phyloP scores from a whole-genome alignment of 1,140 invertebrate genomes.

The Megathymus violae region DNA sequence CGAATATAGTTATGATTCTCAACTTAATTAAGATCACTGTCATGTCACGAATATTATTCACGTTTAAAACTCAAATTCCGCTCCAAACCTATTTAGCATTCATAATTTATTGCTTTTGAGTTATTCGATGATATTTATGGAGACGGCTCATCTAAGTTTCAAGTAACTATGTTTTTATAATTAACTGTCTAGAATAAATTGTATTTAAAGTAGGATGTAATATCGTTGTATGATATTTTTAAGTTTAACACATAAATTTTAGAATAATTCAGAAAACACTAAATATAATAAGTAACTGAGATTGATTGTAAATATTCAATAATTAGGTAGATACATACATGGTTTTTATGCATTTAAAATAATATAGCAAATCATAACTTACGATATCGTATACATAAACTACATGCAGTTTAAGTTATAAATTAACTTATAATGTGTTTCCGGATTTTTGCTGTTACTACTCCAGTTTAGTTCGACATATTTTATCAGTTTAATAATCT shows the following conservation, averaged over 20 bases:
- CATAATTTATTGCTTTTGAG: conserved; percentile 21
- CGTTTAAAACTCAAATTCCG: conserved; percentile 10
- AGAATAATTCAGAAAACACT: too few species aligned
- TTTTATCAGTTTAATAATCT: conserved; percentile 11
- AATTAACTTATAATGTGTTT: too few species aligned
- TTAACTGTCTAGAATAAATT: conserved; percentile 5
- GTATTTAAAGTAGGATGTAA: too few species aligned
- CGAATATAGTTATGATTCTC: conserved; percentile 24
- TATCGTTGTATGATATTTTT: too few species aligned
- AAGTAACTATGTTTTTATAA: neutral
- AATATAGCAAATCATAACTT: too few species aligned
- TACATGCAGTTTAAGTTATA: too few species aligned
- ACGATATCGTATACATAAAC: too few species aligned
- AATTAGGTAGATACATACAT: neutral
- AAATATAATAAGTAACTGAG: too few species aligned
- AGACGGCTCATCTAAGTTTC: neutral
- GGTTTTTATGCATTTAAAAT: too few species aligned
- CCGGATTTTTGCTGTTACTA: neutral
- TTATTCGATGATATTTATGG: conserved; percentile 8
- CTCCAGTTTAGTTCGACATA: conserved; percentile 8
- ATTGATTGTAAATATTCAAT: too few species aligned
- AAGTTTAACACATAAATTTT: too few species aligned
- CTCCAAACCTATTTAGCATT: conserved; percentile 24
- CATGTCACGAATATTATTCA: conserved; percentile 25
- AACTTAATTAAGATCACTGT: conserved; percentile 27